These are phyloP conservation scores for Pteropus rufus DNA, from an alignment of 2,797 vertebrate genomes.

Conservation along the genomic window DNA sequence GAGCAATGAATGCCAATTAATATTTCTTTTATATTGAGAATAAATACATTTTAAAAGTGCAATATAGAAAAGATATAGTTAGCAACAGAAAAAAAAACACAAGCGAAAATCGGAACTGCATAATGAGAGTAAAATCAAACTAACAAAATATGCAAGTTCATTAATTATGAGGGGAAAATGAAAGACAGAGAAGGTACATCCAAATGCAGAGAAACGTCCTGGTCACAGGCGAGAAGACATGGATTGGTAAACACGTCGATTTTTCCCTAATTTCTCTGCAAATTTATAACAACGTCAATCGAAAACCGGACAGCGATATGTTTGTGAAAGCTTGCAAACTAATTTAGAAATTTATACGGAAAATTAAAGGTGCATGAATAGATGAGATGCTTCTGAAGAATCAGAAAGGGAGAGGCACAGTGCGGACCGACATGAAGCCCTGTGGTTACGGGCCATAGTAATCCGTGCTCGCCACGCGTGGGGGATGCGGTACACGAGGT, in stretches of 20 bases:
- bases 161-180: not conserved
- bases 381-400: not conserved
- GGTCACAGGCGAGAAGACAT: not conserved
- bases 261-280: not conserved
- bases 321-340: not conserved
- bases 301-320: not conserved
- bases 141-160: not conserved
- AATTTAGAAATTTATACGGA: not conserved
- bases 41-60: not conserved
- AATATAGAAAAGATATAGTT: not conserved
- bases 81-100: not conserved
- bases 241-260: accelerated
- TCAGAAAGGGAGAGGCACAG: not conserved
- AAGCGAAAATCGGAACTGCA: not conserved
- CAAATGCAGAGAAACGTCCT: not conserved
- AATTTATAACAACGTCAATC: not conserved
- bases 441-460: too few species aligned
- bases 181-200: not conserved
- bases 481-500: accelerated
- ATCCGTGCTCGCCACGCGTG: accelerated
- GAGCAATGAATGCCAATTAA: not conserved
- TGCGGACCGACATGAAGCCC: accelerated
- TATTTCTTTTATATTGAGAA: not conserved
- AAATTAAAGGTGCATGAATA: not conserved
- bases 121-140: not conserved